Evolutionary conservation across 92 coral and sea anemone species (phyloP).

Genomic region (Plumapathes pennacea): DNA sequence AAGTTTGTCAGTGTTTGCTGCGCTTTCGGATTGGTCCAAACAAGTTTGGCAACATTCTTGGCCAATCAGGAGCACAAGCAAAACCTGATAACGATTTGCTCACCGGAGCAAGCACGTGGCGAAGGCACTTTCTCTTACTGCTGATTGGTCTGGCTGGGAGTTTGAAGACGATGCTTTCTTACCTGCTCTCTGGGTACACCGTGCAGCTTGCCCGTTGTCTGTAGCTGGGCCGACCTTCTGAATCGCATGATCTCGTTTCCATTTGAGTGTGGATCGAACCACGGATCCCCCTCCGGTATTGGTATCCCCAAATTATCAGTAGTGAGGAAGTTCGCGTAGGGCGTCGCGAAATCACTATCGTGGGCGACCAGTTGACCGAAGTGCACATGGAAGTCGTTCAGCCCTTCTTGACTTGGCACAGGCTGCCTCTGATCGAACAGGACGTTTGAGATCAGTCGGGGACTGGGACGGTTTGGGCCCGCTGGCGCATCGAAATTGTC

Average conservation of each 20-base stretch:
- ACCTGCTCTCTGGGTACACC: slow-evolving; percentile 96
- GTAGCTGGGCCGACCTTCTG: slow-evolving; percentile 88
- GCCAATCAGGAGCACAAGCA: not conserved
- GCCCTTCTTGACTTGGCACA: slow-evolving; percentile 66
- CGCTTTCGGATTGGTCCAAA: not conserved
- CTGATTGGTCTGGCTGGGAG: slow-evolving; percentile 8
- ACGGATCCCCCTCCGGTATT: slow-evolving; percentile 90
- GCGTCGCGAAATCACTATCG: slow-evolving; percentile 97
- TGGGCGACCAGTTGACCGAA: slow-evolving; percentile 97
- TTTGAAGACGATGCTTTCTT: not conserved
- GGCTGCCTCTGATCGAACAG: slow-evolving; percentile 84
- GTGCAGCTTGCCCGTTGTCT: slow-evolving; percentile 89
- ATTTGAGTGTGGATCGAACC: slow-evolving; percentile 94
- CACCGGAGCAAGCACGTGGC: too few species aligned
- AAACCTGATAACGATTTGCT: too few species aligned
- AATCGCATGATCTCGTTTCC: slow-evolving; percentile 96
- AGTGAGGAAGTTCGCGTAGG: slow-evolving; percentile 91
- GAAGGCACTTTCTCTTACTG: too few species aligned
- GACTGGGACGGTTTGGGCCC: slow-evolving; percentile 79
- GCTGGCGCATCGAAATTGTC: slow-evolving; percentile 91
- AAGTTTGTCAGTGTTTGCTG: not conserved
- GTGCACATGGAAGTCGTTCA: slow-evolving; percentile 92
- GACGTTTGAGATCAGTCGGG: slow-evolving; percentile 84
- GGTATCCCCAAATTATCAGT: slow-evolving; percentile 92
- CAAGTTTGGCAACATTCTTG: not conserved